These are phyloP conservation scores for Hycleus cichorii DNA, from an alignment of 1,140 invertebrate genomes.

Conservation along the genomic window DNA sequence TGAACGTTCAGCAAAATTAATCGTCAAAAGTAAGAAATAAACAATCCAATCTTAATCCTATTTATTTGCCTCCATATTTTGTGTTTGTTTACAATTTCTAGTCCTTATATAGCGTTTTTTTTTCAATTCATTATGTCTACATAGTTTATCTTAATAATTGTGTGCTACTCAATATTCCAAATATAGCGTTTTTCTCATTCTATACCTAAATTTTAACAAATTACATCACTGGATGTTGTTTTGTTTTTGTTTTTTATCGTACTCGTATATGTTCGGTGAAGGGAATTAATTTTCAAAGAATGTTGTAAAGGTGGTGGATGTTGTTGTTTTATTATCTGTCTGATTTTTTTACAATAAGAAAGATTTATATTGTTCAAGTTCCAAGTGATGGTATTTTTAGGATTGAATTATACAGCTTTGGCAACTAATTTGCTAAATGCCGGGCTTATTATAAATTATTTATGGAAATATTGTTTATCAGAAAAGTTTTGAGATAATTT, in stretches of 20 bases:
- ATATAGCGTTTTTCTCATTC: neutral
- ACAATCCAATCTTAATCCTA: slow-evolving; percentile 12
- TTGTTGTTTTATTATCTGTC: neutral
- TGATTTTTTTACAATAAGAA: no score
- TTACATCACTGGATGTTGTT: slow-evolving; percentile 3
- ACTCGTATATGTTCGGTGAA: neutral
- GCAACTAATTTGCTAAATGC: slow-evolving; percentile 32
- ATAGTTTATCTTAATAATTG: neutral
- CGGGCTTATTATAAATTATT: slow-evolving; percentile 24
- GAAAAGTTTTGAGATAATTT: neutral
- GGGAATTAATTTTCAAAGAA: slow-evolving; percentile 1
- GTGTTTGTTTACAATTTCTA: neutral
- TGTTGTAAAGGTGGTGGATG: slow-evolving; percentile 5
- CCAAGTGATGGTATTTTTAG: slow-evolving; percentile 38
- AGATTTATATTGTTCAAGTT: slow-evolving; percentile 29
- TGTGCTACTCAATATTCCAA: slow-evolving; percentile 2
- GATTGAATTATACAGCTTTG: slow-evolving; percentile 35
- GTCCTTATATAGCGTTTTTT: neutral
- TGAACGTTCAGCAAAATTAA: slow-evolving; percentile 85
- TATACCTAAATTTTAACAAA: neutral
- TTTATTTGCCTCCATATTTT: neutral
- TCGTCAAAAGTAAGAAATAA: slow-evolving; percentile 97
- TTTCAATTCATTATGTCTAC: neutral
- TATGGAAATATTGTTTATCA: slow-evolving; percentile 17
- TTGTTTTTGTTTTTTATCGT: no score